A percentile compares a stretch with the other conserved stretches of the same genome.
Conservation (phyloP, 2,888 invertebrate species). For the Eremobia ochroleuca region DNA sequence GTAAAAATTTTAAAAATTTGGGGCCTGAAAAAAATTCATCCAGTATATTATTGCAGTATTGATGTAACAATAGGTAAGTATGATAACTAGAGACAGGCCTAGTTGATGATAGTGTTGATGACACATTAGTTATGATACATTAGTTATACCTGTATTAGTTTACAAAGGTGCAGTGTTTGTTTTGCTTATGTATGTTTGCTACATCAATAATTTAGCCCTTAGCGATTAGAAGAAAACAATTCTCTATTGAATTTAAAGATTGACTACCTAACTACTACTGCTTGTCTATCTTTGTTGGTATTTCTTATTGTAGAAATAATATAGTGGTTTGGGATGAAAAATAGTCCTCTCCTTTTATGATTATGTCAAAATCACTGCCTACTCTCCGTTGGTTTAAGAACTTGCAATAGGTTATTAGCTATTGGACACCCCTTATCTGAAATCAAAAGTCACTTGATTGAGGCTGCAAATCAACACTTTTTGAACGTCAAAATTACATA, state of each 20-base stretch:
- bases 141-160: slow-evolving; percentile 7
- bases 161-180: slow-evolving; percentile 38
- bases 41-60: neutral
- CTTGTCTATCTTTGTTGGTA: too few species aligned
- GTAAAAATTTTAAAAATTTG: too few species aligned
- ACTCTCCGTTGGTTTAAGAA: neutral
- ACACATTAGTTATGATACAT: slow-evolving; percentile 20
- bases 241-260: neutral
- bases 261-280: too few species aligned
- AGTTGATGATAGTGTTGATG: neutral
- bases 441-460: too few species aligned
- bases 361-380: neutral
- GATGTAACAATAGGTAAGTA: slow-evolving; percentile 2
- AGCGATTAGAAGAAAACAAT: neutral
- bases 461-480: too few species aligned
- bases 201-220: slow-evolving; percentile 6
- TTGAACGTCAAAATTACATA: too few species aligned
- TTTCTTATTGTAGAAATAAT: neutral
- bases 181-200: slow-evolving; percentile 22
- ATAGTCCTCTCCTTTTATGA: too few species aligned
- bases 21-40: too few species aligned
- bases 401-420: neutral
- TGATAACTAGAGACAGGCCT: slow-evolving; percentile 2
- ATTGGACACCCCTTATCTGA: neutral
- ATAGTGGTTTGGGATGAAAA: neutral